phyloP scores from a whole-genome alignment of 2,888 invertebrate species.

The Drosophila stalkeri region DNA sequence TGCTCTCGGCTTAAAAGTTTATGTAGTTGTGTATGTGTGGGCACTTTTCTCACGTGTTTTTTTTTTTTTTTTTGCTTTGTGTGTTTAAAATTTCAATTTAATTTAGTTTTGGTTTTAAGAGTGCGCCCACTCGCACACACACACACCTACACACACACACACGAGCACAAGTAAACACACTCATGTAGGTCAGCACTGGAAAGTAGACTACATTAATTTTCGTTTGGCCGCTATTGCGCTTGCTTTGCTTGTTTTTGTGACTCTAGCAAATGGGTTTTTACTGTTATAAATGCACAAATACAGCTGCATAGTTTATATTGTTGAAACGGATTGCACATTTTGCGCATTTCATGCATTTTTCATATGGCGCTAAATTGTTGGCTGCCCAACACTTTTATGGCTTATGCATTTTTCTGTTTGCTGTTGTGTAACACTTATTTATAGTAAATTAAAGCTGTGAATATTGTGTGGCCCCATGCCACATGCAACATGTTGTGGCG shows the following conservation, averaged over 20 bases:
- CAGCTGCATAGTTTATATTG: constrained; percentile 49
- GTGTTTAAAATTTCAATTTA: constrained; percentile 81
- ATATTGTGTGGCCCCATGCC: not conserved
- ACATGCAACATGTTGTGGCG: too few relatives aligned
- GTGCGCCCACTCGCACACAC: constrained; percentile 45
- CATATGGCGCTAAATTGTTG: constrained; percentile 50
- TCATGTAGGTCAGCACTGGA: constrained; percentile 69
- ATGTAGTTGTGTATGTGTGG: constrained; percentile 38
- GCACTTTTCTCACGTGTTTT: constrained; percentile 65
- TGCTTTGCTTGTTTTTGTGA: constrained; percentile 52
- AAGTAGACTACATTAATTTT: constrained; percentile 79
- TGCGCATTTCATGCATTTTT: constrained; percentile 68
- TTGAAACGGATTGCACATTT: constrained; percentile 51
- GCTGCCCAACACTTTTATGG: constrained; percentile 28
- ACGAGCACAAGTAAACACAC: constrained; percentile 16
- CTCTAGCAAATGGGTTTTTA: constrained; percentile 69
- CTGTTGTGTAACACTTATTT: constrained; percentile 20
- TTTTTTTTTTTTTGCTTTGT: constrained; percentile 49
- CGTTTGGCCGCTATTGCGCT: constrained; percentile 59
- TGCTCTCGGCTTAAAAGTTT: constrained; percentile 49
- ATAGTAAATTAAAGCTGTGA: constrained; percentile 24
- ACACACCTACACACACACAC: constrained; percentile 12
- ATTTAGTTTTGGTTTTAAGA: constrained; percentile 79
- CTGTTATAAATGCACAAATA: constrained; percentile 36
- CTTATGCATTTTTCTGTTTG: constrained; percentile 24